phyloP scores from a whole-genome alignment of 1,140 invertebrate genomes.

The Coenobita brevimanus region DNA sequence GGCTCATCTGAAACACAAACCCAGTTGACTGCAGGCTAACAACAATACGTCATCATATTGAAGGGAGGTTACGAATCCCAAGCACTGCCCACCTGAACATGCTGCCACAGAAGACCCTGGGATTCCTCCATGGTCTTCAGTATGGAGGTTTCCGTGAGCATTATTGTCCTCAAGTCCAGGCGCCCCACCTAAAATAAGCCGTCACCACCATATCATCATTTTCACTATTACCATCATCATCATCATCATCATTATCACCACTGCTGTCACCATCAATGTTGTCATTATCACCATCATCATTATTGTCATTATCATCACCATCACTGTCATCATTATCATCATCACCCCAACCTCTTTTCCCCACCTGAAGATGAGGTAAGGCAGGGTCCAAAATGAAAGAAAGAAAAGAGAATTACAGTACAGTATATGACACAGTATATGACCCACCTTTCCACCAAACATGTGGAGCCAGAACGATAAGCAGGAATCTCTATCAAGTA shows the following conservation, averaged over 20 bases:
- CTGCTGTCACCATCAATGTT: too few relatives aligned
- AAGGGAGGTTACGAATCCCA: too few relatives aligned
- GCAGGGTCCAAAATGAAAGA: too few relatives aligned
- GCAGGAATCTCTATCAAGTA: conserved; percentile 6
- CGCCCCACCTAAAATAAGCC: conserved; percentile 17
- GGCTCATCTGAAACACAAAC: too few relatives aligned
- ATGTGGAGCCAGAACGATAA: conserved; percentile 48
- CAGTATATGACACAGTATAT: background rate
- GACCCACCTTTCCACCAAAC: conserved; percentile 48
- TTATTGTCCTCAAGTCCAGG: conserved; percentile 7
- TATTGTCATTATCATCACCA: too few relatives aligned
- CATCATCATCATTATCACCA: too few relatives aligned
- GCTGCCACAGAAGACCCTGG: conserved; percentile 23
- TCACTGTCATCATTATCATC: too few relatives aligned
- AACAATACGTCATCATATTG: too few relatives aligned
- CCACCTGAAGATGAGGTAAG: too few relatives aligned
- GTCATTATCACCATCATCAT: too few relatives aligned
- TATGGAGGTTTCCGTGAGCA: background rate
- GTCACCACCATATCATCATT: background rate
- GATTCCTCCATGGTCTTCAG: conserved; percentile 20
- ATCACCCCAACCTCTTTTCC: too few relatives aligned
- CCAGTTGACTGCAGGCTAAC: too few relatives aligned
- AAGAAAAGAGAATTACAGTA: background rate
- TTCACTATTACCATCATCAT: background rate
- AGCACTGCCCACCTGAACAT: conserved; percentile 31